These are phyloP conservation scores for Bergia puertoricense DNA, from an alignment of 92 coral and sea anemone genomes.

Conservation along the genomic window DNA sequence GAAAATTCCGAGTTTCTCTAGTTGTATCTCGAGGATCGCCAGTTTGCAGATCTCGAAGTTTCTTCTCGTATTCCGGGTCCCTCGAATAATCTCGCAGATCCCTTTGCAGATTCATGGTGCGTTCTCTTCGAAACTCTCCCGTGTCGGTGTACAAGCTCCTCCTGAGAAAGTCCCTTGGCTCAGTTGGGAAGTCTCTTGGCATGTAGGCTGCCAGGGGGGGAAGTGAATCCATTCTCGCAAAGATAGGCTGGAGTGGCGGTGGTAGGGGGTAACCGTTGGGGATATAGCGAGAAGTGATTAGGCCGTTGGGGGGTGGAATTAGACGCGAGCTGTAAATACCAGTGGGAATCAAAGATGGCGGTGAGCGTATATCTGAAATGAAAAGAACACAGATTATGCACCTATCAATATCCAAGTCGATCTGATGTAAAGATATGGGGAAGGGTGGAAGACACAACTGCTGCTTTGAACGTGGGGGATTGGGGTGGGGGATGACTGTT, in stretches of 20 bases:
- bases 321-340: constrained; percentile 10
- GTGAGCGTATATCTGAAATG: constrained; percentile 30
- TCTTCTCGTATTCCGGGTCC: constrained; percentile 8
- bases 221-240: constrained; percentile 28
- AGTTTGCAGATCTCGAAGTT: not conserved
- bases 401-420: not conserved
- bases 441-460: too few relatives aligned
- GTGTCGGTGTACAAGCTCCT: constrained; percentile 14
- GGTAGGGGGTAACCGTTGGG: constrained; percentile 32
- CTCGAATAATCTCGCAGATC: not conserved
- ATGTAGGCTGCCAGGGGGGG: constrained; percentile 42
- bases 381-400: not conserved
- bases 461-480: too few relatives aligned
- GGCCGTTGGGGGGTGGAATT: constrained; percentile 38
- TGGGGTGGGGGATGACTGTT: too few relatives aligned
- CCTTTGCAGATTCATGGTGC: constrained; percentile 35
- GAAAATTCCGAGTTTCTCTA: not conserved
- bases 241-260: constrained; percentile 35
- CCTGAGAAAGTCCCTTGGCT: constrained; percentile 38
- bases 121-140: constrained; percentile 38
- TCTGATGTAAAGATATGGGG: too few relatives aligned
- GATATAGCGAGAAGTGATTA: constrained; percentile 33
- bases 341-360: constrained; percentile 25
- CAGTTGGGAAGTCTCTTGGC: constrained; percentile 36
- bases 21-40: not conserved